A percentile compares a stretch with the other conserved stretches of the same genome.
Conservation (phyloP, 1,140 invertebrate species). For the Cyphomyrmex costatus region DNA sequence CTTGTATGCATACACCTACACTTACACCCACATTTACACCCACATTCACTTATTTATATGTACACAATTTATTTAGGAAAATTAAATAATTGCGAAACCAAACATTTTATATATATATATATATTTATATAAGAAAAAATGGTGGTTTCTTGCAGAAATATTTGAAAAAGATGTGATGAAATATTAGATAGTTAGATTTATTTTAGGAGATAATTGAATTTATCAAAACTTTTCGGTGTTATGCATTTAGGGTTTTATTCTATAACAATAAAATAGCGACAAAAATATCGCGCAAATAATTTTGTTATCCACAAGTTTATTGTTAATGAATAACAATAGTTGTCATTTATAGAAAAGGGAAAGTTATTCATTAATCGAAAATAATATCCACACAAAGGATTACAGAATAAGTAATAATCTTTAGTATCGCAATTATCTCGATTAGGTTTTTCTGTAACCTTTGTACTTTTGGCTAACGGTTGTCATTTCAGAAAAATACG, state of each 20-base stretch:
- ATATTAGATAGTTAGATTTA: too few relatives aligned
- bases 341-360: too few relatives aligned
- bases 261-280: too few relatives aligned
- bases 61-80: background rate
- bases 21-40: background rate
- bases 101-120: background rate
- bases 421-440: background rate
- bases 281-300: too few relatives aligned
- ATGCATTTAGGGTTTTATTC: too few relatives aligned
- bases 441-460: background rate
- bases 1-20: background rate
- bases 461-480: background rate
- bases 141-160: background rate
- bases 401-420: too few relatives aligned
- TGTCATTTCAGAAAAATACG: background rate
- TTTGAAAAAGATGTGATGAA: too few relatives aligned
- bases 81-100: background rate
- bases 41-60: background rate
- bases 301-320: too few relatives aligned
- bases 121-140: background rate
- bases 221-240: background rate
- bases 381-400: too few relatives aligned
- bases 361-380: too few relatives aligned
- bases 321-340: too few relatives aligned
- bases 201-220: background rate